phyloP scores from a whole-genome alignment of 2,113 vertebrate species.

The Xerus inauris region DNA sequence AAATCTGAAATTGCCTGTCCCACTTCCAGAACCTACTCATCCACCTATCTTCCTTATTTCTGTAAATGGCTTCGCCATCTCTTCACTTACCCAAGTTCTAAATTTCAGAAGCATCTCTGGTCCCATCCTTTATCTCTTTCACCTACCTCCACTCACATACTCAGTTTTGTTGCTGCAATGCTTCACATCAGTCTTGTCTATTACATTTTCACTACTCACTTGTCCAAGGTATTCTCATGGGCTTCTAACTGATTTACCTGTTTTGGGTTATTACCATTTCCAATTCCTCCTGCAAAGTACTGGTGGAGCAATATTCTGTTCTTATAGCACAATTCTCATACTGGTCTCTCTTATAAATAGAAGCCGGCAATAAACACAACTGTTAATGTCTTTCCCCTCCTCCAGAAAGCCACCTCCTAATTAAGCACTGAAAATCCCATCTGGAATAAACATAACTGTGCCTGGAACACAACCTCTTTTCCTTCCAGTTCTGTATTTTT shows the following conservation, averaged over 20 bases:
- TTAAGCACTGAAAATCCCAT: constrained; percentile 5
- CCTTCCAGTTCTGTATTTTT: not conserved
- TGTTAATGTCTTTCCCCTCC: not conserved
- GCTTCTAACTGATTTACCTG: not conserved
- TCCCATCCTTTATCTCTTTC: not conserved
- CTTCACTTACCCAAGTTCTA: not conserved
- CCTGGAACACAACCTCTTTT: not conserved
- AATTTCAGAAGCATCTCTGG: not conserved
- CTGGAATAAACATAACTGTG: not conserved
- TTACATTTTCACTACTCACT: not conserved
- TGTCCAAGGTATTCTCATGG: not conserved
- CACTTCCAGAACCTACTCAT: not conserved
- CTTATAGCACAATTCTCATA: not conserved
- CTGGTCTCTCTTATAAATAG: constrained; percentile 48
- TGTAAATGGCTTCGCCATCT: not conserved
- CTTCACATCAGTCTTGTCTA: not conserved
- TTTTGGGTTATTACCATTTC: not conserved
- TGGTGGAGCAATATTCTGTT: not conserved
- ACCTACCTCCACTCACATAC: fast-evolving
- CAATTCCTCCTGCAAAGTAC: not conserved
- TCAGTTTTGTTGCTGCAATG: not conserved
- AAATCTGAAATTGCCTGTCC: not conserved
- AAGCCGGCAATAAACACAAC: constrained; percentile 9
- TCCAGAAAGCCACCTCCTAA: not conserved
- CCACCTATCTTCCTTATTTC: not conserved